Evolutionary conservation across 1,140 invertebrate genomes (phyloP).

Genomic region (Akabosia matsudoensis): DNA sequence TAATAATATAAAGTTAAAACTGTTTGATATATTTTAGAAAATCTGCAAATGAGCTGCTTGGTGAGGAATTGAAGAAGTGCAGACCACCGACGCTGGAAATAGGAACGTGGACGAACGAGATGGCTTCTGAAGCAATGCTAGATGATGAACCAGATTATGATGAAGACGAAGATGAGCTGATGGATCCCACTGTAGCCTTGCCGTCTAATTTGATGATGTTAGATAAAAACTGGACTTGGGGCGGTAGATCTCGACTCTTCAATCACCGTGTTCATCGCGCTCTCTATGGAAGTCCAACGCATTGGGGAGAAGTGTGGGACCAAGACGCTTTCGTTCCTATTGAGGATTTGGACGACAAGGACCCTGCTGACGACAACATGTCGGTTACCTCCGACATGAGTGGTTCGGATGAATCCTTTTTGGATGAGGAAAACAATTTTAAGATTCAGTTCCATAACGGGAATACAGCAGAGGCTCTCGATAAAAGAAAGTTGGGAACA

Average conservation of each 20-base stretch:
- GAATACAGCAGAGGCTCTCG: slow-evolving; percentile 78
- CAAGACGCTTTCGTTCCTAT: slow-evolving; percentile 42
- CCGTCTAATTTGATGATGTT: slow-evolving; percentile 53
- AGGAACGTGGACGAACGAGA: slow-evolving; percentile 87
- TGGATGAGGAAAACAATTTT: slow-evolving; percentile 53
- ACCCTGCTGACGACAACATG: slow-evolving; percentile 47
- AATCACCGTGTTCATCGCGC: slow-evolving; percentile 46
- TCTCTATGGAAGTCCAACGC: slow-evolving; percentile 46
- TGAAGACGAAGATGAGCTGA: slow-evolving; percentile 49
- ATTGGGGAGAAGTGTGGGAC: slow-evolving; percentile 47
- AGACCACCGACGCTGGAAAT: slow-evolving; percentile 65
- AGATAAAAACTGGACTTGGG: slow-evolving; percentile 47
- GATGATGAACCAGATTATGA: slow-evolving; percentile 48
- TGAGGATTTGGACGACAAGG: slow-evolving; percentile 43
- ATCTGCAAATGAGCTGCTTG: slow-evolving; percentile 56
- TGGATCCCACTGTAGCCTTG: slow-evolving; percentile 51
- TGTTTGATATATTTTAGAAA: slow-evolving; percentile 49
- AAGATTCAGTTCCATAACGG: slow-evolving; percentile 76
- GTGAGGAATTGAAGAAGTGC: slow-evolving; percentile 54
- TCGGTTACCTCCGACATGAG: slow-evolving; percentile 47
- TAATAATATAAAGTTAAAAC: background rate
- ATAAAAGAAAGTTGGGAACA: slow-evolving; percentile 54
- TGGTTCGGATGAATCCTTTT: slow-evolving; percentile 48
- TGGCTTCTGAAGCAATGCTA: slow-evolving; percentile 57
- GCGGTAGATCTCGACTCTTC: slow-evolving; percentile 42